phyloP scores from a whole-genome alignment of 1,140 invertebrate species.

The Philotrypesis tridentata region DNA sequence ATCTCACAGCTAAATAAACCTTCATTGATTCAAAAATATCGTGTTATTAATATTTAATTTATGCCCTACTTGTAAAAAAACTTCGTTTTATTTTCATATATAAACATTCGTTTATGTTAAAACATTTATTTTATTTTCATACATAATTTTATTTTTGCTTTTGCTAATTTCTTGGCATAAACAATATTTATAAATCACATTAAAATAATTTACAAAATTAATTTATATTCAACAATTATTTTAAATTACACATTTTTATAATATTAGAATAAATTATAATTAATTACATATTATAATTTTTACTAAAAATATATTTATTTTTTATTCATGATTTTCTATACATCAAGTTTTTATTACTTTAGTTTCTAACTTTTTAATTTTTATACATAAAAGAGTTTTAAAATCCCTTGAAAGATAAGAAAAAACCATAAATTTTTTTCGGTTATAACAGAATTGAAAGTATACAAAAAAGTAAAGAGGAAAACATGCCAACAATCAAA shows the following conservation, averaged over 20 bases:
- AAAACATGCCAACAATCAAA: conserved; percentile 62
- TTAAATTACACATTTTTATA: not conserved
- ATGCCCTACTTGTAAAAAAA: not conserved
- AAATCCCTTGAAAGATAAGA: not conserved
- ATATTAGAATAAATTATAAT: not conserved
- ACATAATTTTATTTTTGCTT: too few species aligned
- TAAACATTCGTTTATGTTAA: too few species aligned
- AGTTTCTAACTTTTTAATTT: not conserved
- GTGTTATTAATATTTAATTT: too few species aligned
- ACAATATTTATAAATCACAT: not conserved
- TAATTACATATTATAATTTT: too few species aligned
- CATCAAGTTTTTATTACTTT: too few species aligned
- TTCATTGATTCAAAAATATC: too few species aligned
- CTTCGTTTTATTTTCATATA: not conserved
- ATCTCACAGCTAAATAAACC: too few species aligned
- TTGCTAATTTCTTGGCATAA: too few species aligned
- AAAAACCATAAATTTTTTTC: conserved; percentile 8
- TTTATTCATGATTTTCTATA: too few species aligned
- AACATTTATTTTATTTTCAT: too few species aligned
- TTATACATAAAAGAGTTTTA: too few species aligned
- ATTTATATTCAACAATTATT: not conserved
- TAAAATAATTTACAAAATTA: not conserved
- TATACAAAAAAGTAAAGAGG: conserved; percentile 67
- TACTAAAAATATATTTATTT: too few species aligned
- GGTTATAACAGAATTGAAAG: conserved; percentile 65